Conservation (phyloP, 1,140 invertebrate genomes). For the Sarcophaga bullata region DNA sequence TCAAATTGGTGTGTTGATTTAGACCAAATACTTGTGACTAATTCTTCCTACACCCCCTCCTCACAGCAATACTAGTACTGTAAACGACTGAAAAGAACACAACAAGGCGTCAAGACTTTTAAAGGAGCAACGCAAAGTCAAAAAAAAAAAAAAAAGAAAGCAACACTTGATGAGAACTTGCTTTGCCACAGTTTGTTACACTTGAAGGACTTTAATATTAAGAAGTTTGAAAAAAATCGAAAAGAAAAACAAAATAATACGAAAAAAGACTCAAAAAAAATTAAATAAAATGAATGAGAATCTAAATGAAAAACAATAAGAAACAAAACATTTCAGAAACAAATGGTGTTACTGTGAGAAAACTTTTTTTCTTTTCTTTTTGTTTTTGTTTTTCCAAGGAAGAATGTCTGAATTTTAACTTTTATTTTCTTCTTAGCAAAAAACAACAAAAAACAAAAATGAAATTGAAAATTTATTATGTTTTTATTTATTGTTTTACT, state of each 20-base stretch:
- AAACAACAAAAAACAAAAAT: too few species aligned
- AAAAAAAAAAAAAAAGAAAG: background rate
- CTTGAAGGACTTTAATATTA: conserved; percentile 21
- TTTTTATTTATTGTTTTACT: conserved; percentile 9
- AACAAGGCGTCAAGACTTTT: background rate
- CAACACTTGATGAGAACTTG: background rate
- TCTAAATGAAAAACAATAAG: background rate
- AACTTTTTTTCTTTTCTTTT: background rate
- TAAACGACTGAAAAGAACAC: background rate
- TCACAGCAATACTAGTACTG: background rate
- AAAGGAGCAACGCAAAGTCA: background rate
- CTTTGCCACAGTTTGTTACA: conserved; percentile 18
- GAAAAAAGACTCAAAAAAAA: too few species aligned
- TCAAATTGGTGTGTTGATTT: conserved; percentile 31
- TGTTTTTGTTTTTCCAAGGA: background rate
- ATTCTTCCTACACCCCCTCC: background rate
- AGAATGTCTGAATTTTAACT: too few species aligned
- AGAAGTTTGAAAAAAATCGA: background rate
- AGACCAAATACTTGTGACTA: conserved; percentile 27
- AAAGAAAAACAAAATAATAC: background rate
- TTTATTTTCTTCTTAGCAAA: too few species aligned
- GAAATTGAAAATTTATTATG: background rate
- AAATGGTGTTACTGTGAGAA: background rate
- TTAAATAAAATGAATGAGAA: too few species aligned
- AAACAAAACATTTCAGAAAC: conserved; percentile 3